Evolutionary conservation across 2,113 vertebrate genomes (phyloP).

Genomic region (Phalacrocorax aristotelis): DNA sequence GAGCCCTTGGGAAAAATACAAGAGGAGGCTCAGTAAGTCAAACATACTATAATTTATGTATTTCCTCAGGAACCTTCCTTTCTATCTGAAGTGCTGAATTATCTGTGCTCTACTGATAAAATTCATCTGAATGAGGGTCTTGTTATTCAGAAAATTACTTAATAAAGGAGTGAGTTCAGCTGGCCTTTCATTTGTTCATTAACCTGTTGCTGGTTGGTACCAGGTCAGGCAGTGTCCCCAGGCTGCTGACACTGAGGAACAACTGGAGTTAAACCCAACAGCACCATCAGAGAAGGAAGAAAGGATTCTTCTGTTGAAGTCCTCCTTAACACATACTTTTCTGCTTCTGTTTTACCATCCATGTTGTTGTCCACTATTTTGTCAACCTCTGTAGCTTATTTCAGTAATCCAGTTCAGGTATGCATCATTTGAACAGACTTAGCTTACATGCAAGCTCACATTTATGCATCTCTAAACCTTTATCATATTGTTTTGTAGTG

Average conservation of each 20-base stretch:
- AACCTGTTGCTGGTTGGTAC: background rate
- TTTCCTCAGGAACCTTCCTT: background rate
- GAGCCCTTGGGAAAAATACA: background rate
- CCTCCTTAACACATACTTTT: background rate
- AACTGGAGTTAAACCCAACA: background rate
- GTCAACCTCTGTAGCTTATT: background rate
- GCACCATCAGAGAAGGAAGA: background rate
- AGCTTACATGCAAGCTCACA: background rate
- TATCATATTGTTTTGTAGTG: background rate
- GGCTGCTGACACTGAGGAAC: background rate
- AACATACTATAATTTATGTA: background rate
- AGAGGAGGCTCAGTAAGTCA: background rate
- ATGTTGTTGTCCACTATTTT: background rate
- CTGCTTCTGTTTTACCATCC: background rate
- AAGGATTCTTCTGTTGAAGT: background rate
- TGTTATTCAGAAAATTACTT: background rate
- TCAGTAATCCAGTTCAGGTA: background rate
- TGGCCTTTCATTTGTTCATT: background rate
- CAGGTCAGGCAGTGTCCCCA: background rate
- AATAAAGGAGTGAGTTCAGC: background rate
- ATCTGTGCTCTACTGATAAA: background rate
- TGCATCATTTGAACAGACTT: background rate
- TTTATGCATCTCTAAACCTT: background rate
- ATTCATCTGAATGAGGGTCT: background rate
- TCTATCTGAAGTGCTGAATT: background rate